phyloP scores from a whole-genome alignment of 23 tunicate genomes.

The Trididemnum clinides region DNA sequence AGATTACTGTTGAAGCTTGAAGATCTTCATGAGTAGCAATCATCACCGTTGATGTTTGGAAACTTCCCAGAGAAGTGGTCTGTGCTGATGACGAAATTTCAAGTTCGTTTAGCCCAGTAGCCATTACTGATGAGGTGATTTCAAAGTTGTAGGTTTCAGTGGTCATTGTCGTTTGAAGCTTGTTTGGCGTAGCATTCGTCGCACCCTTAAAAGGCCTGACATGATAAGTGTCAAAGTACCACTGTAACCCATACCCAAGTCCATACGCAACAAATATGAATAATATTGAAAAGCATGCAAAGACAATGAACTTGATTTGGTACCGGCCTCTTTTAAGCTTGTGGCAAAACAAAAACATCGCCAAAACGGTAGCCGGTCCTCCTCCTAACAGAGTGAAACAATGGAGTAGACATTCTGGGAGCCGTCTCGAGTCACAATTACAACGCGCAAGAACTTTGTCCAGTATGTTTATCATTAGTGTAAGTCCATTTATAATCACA shows the following conservation, averaged over 20 bases:
- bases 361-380: neutral
- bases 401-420: neutral
- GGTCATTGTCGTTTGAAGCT: too few species aligned
- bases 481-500: neutral
- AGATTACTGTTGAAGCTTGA: too few species aligned
- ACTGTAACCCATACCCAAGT: neutral
- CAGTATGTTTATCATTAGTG: neutral
- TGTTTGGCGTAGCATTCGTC: neutral
- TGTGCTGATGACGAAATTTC: too few species aligned
- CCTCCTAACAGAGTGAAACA: neutral
- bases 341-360: neutral
- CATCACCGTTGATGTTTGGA: too few species aligned
- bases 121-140: too few species aligned
- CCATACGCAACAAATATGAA: neutral
- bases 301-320: neutral
- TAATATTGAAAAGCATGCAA: neutral
- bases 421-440: neutral
- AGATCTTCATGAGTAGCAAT: too few species aligned
- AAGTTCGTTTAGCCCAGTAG: too few species aligned
- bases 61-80: too few species aligned
- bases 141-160: too few species aligned
- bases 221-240: neutral
- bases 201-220: neutral
- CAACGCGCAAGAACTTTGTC: slow-evolving; percentile 6
- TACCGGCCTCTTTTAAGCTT: neutral